Percentiles rank a stretch among this genome's conserved stretches.
Conservation (phyloP, 1,140 invertebrate species). For the Drosophila nasuta region DNA sequence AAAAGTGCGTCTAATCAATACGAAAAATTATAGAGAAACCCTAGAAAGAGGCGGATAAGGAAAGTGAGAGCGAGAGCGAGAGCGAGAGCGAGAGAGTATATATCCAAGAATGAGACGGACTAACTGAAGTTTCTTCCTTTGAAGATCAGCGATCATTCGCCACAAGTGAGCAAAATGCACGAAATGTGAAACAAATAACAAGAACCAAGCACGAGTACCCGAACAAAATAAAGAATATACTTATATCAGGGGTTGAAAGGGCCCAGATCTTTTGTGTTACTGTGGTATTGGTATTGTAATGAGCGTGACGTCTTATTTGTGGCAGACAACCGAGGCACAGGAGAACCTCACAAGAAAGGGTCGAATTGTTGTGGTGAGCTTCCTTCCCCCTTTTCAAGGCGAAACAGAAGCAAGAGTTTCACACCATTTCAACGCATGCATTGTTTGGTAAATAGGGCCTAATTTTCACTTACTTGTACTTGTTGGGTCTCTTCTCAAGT, state of each 20-base stretch:
- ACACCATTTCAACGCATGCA: slow-evolving; percentile 60
- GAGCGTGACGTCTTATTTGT: slow-evolving; percentile 69
- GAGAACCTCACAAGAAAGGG: slow-evolving; percentile 19
- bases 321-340: slow-evolving; percentile 37
- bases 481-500: slow-evolving; percentile 45
- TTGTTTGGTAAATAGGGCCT: slow-evolving; percentile 70
- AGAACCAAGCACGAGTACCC: slow-evolving; percentile 36
- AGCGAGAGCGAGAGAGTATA: slow-evolving; percentile 18
- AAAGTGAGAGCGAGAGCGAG: slow-evolving; percentile 9
- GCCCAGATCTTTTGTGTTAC: slow-evolving; percentile 42
- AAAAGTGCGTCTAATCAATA: slow-evolving; percentile 77
- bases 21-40: neutral
- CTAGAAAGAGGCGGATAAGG: neutral
- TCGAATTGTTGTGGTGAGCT: neutral
- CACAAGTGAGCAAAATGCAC: slow-evolving; percentile 74
- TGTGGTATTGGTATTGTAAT: slow-evolving; percentile 45
- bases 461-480: slow-evolving; percentile 64
- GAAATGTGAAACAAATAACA: slow-evolving; percentile 79
- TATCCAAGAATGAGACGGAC: neutral
- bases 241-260: slow-evolving; percentile 37
- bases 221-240: slow-evolving; percentile 8
- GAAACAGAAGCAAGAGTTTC: slow-evolving; percentile 43
- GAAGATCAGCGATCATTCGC: slow-evolving; percentile 46
- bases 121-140: slow-evolving; percentile 17
- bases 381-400: neutral